A percentile compares a stretch with the other conserved stretches of the same genome.
Evolutionary conservation across 2,888 invertebrate genomes (phyloP).

Genomic region (Lithophane leautieri): DNA sequence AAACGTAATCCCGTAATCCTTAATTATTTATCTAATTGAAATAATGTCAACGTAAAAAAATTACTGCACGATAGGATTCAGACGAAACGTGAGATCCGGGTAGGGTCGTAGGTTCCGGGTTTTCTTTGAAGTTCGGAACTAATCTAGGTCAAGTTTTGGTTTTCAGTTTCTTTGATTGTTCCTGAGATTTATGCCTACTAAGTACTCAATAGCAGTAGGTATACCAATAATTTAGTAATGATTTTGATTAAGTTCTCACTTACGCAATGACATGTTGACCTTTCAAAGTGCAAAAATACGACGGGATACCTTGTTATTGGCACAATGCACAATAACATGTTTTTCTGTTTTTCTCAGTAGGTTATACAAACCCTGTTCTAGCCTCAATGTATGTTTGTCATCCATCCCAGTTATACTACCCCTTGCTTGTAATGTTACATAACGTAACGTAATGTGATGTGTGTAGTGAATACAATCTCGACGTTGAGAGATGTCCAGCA

Average conservation of each 20-base stretch:
- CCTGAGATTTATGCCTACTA: not conserved
- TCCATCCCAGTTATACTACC: not conserved
- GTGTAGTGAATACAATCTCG: not conserved
- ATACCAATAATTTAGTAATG: no score
- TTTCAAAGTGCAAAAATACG: constrained; percentile 12
- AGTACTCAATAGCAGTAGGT: not conserved
- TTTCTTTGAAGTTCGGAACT: not conserved
- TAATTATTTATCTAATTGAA: not conserved
- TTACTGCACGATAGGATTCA: not conserved
- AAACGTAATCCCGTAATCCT: not conserved
- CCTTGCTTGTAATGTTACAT: not conserved
- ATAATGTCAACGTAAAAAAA: not conserved
- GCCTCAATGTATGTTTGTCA: constrained; percentile 1
- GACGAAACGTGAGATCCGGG: not conserved
- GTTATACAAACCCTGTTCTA: constrained; percentile 1
- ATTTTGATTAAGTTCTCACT: not conserved
- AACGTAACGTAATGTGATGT: not conserved
- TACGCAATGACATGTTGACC: not conserved
- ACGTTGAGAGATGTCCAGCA: not conserved
- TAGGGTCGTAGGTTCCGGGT: no score
- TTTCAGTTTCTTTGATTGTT: not conserved
- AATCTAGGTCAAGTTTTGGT: not conserved
- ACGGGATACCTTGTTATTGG: constrained; percentile 35
- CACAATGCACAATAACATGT: constrained; percentile 42
- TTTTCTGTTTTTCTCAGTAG: constrained; percentile 23